Conservation (phyloP, 2,797 vertebrate genomes). For the Nyctibius grandis region DNA sequence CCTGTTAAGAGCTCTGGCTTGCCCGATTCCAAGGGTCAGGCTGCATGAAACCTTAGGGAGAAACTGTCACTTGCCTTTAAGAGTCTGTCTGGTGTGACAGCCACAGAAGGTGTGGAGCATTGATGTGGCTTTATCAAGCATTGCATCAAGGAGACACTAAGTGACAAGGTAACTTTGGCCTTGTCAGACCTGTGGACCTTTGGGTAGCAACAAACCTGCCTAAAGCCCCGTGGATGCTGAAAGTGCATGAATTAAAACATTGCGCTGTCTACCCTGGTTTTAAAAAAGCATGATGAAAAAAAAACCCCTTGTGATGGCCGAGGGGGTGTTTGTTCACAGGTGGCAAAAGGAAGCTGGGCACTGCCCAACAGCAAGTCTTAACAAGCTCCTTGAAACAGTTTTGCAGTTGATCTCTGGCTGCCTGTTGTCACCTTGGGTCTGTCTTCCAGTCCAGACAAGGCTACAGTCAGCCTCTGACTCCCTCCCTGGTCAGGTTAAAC, state of each 20-base stretch:
- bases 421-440: neutral
- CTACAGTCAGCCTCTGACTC: neutral
- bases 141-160: neutral
- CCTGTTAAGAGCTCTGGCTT: neutral
- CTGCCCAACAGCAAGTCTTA: neutral
- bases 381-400: neutral
- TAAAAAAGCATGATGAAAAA: neutral
- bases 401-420: neutral
- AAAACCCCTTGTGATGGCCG: rapidly evolving
- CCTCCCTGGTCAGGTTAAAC: neutral
- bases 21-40: neutral
- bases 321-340: neutral
- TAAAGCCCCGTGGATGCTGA: neutral
- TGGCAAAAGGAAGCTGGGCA: neutral
- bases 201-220: neutral
- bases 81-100: neutral
- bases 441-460: neutral
- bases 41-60: rapidly evolving
- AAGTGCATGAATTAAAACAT: neutral
- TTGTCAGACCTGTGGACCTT: too few relatives aligned
- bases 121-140: too few relatives aligned
- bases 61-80: neutral
- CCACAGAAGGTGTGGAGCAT: rapidly evolving
- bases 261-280: neutral
- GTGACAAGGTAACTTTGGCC: neutral